Evolutionary conservation across 2,113 vertebrate genomes (phyloP), one percentile per base, ranked within the genome.

Genomic region (Setophaga coronata): DNA sequence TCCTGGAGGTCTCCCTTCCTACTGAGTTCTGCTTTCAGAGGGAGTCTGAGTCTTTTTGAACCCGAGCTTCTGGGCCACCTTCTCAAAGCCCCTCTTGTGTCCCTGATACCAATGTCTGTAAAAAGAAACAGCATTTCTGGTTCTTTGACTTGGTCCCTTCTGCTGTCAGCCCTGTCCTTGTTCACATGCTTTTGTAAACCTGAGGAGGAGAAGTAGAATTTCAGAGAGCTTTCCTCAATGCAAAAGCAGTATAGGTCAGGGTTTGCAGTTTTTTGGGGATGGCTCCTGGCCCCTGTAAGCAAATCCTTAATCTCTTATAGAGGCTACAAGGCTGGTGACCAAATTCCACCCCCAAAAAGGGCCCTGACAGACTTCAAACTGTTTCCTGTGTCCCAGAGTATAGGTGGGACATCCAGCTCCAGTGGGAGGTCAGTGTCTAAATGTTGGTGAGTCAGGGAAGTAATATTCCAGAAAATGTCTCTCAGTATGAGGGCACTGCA

Each of bases 361-460:
- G 2, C 5, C 7, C 2, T 71, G 58, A 26, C 19, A 36, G 74
- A 33, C 4, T 45, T 58, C 15, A 4, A 6, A 45, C n/a, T 90
- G 18, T 53, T 58, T 19, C 14, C 19, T 0, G 0, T 65, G 36
- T 43, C 15, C 15, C 11, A 11, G 29, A 5, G n/a, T 10, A 12
- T 2, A 18, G 14, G 28, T 53, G 23, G 56, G 54, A 18, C 15
- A 83, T 36, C 4, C 21, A 72, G 45, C 21, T 48, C 21, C 26
- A 7, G 23, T 34, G 45, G n/a, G 21, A 57, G 31, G 9, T 19
- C 12, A 20, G 12, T 10, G 1, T 71, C 10, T 4, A 5, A n/a
- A 18, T 10, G 2, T 25, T 14, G 33, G 19, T 61, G 23, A 47
- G 42, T 29, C 5, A 33, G 25, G 47, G 19, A 54, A 50, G 6